These are phyloP conservation scores for Botia almorhae DNA, from an alignment of 2,797 vertebrate genomes.

Conservation along the genomic window DNA sequence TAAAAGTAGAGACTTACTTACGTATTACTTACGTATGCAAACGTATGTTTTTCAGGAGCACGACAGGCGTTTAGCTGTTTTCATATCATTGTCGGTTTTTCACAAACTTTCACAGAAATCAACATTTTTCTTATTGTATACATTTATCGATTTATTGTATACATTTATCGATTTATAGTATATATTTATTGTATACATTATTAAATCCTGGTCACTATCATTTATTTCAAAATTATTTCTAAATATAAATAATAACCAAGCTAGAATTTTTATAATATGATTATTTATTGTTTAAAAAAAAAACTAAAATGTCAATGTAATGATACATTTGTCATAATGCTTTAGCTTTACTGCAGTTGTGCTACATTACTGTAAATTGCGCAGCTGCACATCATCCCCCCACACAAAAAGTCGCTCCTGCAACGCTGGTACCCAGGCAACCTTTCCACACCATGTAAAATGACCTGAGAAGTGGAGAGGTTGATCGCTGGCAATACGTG, in stretches of 20 bases:
- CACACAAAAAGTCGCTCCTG: neutral
- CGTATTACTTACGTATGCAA: neutral
- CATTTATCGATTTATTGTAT: too few relatives aligned
- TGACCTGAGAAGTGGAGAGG: constrained; percentile 2
- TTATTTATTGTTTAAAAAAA: too few relatives aligned
- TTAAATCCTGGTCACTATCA: too few relatives aligned
- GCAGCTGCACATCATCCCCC: neutral
- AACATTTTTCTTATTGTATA: neutral
- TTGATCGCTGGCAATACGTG: constrained; percentile 47
- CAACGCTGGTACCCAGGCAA: neutral
- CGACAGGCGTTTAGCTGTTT: neutral
- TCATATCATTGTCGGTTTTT: neutral
- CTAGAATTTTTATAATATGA: too few relatives aligned
- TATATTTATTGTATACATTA: too few relatives aligned
- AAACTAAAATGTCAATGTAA: too few relatives aligned
- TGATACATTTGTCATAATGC: neutral
- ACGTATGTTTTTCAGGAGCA: neutral
- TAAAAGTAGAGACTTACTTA: neutral
- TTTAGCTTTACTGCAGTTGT: neutral
- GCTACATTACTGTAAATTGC: neutral
- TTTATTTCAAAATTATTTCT: too few relatives aligned
- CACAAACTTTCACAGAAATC: neutral
- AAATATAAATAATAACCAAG: too few relatives aligned
- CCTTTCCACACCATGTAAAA: constrained; percentile 19
- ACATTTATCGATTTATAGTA: too few relatives aligned